Evolutionary conservation across 2,797 vertebrate genomes (phyloP).

Genomic region (Tokudaia muenninki): DNA sequence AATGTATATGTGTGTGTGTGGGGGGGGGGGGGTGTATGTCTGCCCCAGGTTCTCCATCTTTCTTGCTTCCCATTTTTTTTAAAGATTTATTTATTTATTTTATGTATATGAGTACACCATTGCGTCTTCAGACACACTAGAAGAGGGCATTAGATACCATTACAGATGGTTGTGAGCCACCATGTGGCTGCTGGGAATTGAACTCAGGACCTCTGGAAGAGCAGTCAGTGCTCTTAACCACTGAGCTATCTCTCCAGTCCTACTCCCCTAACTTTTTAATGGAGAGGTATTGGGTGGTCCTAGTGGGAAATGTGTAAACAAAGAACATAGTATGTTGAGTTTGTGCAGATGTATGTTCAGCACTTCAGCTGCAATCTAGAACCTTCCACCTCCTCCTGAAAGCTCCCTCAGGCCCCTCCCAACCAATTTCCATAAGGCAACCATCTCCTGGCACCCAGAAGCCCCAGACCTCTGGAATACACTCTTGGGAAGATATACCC

Average conservation of each 20-base stretch:
- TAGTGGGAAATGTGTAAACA: neutral
- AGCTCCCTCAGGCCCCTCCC: neutral
- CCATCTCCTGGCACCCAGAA: neutral
- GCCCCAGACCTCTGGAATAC: neutral
- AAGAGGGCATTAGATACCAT: no score
- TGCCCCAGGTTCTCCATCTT: neutral
- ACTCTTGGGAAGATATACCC: neutral
- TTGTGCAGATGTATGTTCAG: neutral
- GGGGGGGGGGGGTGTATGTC: neutral
- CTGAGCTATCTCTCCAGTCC: no score
- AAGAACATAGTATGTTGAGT: neutral
- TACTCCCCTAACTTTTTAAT: neutral
- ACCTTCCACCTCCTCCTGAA: neutral
- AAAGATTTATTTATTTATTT: no score
- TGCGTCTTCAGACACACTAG: no score
- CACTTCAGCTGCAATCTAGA: neutral
- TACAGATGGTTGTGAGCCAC: no score
- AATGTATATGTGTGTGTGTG: neutral
- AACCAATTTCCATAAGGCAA: neutral
- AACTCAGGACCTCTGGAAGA: no score
- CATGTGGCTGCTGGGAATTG: no score
- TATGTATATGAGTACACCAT: no score
- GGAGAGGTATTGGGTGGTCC: fast-evolving
- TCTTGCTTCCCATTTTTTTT: neutral
- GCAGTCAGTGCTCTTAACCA: no score